phyloP scores from a whole-genome alignment of 2,888 invertebrate species.

The Drosophila colorata region DNA sequence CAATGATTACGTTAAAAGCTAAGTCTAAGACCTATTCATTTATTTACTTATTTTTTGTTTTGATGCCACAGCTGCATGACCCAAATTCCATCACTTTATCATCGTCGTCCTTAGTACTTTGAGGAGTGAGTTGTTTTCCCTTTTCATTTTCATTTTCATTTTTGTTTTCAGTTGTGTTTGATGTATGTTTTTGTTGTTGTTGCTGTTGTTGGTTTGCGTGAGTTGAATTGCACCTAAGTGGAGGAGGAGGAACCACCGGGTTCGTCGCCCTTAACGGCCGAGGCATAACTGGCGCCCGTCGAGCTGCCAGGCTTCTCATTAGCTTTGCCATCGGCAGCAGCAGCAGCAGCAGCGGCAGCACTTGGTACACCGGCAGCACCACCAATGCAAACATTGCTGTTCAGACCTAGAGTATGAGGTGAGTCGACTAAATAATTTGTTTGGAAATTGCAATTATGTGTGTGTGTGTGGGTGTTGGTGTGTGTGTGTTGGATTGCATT shows the following conservation, averaged over 20 bases:
- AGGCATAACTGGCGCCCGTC: slow-evolving; percentile 83
- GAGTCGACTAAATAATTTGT: slow-evolving; percentile 79
- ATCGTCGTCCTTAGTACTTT: slow-evolving; percentile 80
- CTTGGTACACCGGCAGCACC: slow-evolving; percentile 70
- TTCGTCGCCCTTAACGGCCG: slow-evolving; percentile 84
- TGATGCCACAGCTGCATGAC: slow-evolving; percentile 72
- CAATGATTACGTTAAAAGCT: slow-evolving; percentile 73
- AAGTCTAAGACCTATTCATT: slow-evolving; percentile 78
- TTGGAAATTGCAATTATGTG: slow-evolving; percentile 39
- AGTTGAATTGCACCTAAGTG: slow-evolving; percentile 67
- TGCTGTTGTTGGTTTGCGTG: slow-evolving; percentile 25
- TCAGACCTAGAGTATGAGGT: slow-evolving; percentile 75
- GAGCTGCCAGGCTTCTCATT: slow-evolving; percentile 56
- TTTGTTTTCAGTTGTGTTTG: slow-evolving; percentile 17
- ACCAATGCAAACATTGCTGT: slow-evolving; percentile 69
- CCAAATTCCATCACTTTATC: slow-evolving; percentile 75
- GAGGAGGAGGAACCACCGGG: slow-evolving; percentile 63
- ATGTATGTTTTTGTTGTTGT: slow-evolving; percentile 19
- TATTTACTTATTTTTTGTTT: slow-evolving; percentile 72
- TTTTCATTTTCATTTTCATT: slow-evolving; percentile 23
- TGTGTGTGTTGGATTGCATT: slow-evolving; percentile 21
- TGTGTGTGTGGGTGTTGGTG: slow-evolving; percentile 29
- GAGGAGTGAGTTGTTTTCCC: slow-evolving; percentile 72
- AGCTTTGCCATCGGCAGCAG: slow-evolving; percentile 34
- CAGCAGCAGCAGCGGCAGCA: slow-evolving; percentile 36